Evolutionary conservation across 2,113 vertebrate genomes (phyloP).

Genomic region (Microcebus murinus): DNA sequence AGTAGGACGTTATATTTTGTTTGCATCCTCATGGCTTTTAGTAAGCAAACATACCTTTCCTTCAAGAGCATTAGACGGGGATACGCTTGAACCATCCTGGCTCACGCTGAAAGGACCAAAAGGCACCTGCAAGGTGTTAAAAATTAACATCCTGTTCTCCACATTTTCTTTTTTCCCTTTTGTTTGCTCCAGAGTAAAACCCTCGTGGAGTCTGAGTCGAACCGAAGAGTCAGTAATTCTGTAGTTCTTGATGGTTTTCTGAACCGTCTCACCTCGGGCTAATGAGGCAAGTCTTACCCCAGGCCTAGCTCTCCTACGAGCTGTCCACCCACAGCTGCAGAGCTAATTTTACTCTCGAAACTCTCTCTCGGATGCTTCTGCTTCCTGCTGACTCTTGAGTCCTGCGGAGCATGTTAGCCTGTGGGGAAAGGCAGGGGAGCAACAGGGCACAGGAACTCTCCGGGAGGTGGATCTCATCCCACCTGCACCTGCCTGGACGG

Average conservation of each 20-base stretch:
- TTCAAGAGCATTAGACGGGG: background rate
- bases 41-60: background rate
- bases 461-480: background rate
- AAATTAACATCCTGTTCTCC: background rate
- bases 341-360: slow-evolving; percentile 47
- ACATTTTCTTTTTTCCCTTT: background rate
- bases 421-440: background rate
- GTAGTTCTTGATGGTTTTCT: background rate
- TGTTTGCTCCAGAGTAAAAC: background rate
- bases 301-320: background rate
- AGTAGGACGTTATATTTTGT: background rate
- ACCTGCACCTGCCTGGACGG: too few relatives aligned
- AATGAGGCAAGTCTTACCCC: slow-evolving; percentile 30
- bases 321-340: slow-evolving; percentile 51
- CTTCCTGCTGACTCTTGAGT: slow-evolving; percentile 20
- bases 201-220: background rate
- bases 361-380: background rate
- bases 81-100: background rate
- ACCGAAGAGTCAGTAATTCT: slow-evolving; percentile 33
- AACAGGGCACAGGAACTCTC: background rate
- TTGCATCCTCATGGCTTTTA: background rate
- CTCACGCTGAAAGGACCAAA: background rate
- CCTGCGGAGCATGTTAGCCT: background rate
- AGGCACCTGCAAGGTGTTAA: background rate
- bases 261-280: slow-evolving; percentile 26